Base-by-base conservation (phyloP, 1,140 invertebrate genomes). In the Drosophila guanche region DNA sequence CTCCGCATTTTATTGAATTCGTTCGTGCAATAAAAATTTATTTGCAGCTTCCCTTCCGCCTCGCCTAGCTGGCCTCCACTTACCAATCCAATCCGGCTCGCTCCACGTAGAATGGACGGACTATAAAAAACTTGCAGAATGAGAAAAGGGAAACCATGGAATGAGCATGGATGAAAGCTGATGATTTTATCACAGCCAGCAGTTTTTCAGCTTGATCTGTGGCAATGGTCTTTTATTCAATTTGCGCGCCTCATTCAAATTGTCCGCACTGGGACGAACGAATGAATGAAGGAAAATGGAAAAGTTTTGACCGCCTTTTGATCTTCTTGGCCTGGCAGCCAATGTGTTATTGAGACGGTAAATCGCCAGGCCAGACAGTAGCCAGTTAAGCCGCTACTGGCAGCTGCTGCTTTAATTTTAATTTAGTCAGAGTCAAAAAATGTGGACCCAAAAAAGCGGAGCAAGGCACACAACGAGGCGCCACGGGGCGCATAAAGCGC, bases 161-260 rank as follows among this genome's bases (percentile, higher is more conserved):
- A 68, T 61, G 66, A 63, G 63, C 46, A 40, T 52, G 71, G 50
- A 40, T 52, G 71, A 47, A 69, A 79, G 67, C 77, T 79, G 71
- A 79, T 80, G 77, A 80, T 79, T 80, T 80, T 80, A 80, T 80
- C 78, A 81, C 67, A 47, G 60, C 77, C 78, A 76, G 71, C 78
- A 80, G 56, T 81, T 80, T 80, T 81, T 81, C 66, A 66, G 78
- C 78, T 80, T 80, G 72, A 80, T 65, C 78, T 76, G 61, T 59
- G 77, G 71, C 66, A 57, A 76, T 80, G 78, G 45, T 73, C 67
- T 67, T 80, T 80, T 80, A 81, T 80, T 80, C 78, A 81, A 81
- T 80, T 80, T 80, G 77, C 48, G 70, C 47, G 77, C 57, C 76
- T 56, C 72, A 80, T 76, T 80, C 77, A 81, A 80, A 80, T 76